phyloP scores from a whole-genome alignment of 2,113 vertebrate genomes.

The Nothoprocta pentlandii region DNA sequence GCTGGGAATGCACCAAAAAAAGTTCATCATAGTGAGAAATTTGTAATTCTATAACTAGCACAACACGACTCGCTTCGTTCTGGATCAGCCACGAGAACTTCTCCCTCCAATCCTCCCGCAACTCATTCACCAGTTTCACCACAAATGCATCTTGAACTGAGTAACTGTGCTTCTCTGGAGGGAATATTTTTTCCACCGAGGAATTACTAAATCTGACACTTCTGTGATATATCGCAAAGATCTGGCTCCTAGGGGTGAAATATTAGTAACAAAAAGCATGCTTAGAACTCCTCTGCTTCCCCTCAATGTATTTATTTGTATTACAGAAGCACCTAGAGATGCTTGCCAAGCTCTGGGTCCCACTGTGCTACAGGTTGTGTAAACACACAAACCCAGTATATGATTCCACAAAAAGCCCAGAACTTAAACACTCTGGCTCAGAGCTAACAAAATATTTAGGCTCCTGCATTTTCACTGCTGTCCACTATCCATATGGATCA shows the following conservation, averaged over 20 bases:
- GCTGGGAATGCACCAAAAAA: neutral
- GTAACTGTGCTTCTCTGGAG: neutral
- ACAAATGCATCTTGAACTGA: neutral
- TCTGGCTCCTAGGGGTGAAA: neutral
- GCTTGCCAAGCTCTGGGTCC: accelerated
- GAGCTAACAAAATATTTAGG: neutral
- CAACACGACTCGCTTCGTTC: neutral
- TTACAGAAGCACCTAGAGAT: neutral
- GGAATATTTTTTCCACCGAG: neutral
- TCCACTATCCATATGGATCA: neutral
- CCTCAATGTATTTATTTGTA: neutral
- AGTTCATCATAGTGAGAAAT: slow-evolving; percentile 14
- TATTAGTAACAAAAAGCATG: neutral
- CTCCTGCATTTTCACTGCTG: neutral
- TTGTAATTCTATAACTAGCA: neutral
- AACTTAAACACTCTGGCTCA: neutral
- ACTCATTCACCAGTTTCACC: neutral
- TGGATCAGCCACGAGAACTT: neutral
- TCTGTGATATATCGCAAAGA: neutral
- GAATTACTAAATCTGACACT: neutral
- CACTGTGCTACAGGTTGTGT: accelerated
- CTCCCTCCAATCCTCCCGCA: neutral
- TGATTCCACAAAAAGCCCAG: neutral
- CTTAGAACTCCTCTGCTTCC: neutral
- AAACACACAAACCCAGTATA: neutral